Conservation (phyloP, 2,888 invertebrate genomes). For the Phorcus lineatus region DNA sequence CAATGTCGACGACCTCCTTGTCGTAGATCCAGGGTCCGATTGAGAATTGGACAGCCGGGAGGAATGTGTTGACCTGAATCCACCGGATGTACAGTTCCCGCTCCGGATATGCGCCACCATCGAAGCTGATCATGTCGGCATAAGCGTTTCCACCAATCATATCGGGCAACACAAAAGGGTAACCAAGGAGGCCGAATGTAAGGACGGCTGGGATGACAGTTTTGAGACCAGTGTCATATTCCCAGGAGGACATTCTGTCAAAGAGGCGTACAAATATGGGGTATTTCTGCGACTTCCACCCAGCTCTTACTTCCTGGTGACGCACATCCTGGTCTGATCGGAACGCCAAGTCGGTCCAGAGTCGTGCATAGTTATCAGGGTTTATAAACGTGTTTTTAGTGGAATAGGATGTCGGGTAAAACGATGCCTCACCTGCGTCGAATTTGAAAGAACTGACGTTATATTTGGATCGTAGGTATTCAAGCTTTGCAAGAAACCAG, state of each 20-base stretch:
- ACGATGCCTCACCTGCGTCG: conserved; percentile 81
- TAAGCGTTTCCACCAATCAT: conserved; percentile 79
- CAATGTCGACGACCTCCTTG: conserved; percentile 50
- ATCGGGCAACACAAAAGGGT: conserved; percentile 91
- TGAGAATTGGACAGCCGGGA: conserved; percentile 93
- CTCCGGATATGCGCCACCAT: conserved; percentile 47
- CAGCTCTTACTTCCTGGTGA: conserved; percentile 89
- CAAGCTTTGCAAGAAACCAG: conserved; percentile 85
- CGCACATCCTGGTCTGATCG: conserved; percentile 51
- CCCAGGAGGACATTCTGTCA: conserved; percentile 92
- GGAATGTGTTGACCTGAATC: conserved; percentile 90
- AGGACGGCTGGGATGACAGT: conserved; percentile 88
- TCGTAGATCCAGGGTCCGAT: conserved; percentile 76
- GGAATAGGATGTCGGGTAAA: conserved; percentile 59
- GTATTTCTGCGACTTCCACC: conserved; percentile 86
- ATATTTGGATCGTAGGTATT: conserved; percentile 80
- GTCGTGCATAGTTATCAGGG: conserved; percentile 58
- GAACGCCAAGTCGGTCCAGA: conserved; percentile 62
- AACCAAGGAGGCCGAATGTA: conserved; percentile 78
- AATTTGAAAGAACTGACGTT: conserved; percentile 93
- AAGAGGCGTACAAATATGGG: conserved; percentile 87
- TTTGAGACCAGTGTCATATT: conserved; percentile 83
- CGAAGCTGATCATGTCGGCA: conserved; percentile 27
- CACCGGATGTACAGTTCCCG: conserved; percentile 83
- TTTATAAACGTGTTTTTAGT: conserved; percentile 45